Evolutionary conservation across 2,797 vertebrate genomes (phyloP).

Genomic region (Melanotaenia nigrans): DNA sequence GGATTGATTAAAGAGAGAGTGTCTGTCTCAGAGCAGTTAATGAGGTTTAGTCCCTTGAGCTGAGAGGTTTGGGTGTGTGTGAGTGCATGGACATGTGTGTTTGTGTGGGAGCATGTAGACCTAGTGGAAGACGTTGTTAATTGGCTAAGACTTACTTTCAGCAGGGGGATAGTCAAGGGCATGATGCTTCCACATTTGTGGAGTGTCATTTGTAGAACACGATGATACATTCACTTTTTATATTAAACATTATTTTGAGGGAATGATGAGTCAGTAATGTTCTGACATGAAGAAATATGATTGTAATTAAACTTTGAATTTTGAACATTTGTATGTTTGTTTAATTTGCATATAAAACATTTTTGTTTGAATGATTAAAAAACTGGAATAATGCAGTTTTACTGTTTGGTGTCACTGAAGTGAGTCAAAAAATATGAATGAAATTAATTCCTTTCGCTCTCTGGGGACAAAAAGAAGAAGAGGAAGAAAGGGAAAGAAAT

Average conservation of each 20-base stretch:
- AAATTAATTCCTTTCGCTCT: conserved; percentile 59
- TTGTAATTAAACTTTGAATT: conserved; percentile 48
- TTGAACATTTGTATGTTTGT: conserved; percentile 33
- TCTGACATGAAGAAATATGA: conserved; percentile 78
- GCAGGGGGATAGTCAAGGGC: conserved; percentile 81
- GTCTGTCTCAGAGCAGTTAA: conserved; percentile 87
- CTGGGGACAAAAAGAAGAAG: conserved; percentile 56
- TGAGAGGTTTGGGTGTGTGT: conserved; percentile 69
- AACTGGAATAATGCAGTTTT: conserved; percentile 47
- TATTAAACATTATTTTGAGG: conserved; percentile 56
- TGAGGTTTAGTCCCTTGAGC: conserved; percentile 87
- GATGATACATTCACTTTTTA: conserved; percentile 51
- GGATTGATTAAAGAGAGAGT: conserved; percentile 87
- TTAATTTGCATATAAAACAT: conserved; percentile 37
- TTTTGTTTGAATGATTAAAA: conserved; percentile 29
- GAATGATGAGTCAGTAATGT: conserved; percentile 68
- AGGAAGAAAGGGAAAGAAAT: conserved; percentile 6
- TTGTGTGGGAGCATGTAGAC: conserved; percentile 62
- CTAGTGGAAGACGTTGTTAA: conserved; percentile 81
- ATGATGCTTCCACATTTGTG: conserved; percentile 65
- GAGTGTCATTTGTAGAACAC: conserved; percentile 65
- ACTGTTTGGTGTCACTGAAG: conserved; percentile 46
- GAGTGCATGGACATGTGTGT: conserved; percentile 56
- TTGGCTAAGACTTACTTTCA: conserved; percentile 83
- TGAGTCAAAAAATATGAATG: conserved; percentile 64